These are phyloP conservation scores for Zophobas morio DNA, from an alignment of 1,140 invertebrate genomes.

Conservation along the genomic window DNA sequence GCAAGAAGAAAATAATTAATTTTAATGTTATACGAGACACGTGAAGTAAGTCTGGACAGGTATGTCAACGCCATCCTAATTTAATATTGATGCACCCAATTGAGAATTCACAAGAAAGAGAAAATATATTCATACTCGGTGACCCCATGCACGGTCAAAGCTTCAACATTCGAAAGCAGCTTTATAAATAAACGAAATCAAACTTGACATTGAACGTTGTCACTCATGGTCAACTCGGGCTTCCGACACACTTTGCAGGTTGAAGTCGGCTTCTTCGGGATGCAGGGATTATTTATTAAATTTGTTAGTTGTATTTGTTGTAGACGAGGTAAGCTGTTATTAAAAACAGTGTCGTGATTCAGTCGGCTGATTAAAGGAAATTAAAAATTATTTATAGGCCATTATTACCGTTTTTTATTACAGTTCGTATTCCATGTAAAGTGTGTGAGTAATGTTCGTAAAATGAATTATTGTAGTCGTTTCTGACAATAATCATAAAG, in stretches of 20 bases:
- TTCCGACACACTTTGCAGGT: constrained; percentile 20
- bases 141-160: constrained; percentile 32
- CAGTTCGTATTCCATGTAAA: no score
- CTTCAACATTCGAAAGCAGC: not conserved
- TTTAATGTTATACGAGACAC: constrained; percentile 1
- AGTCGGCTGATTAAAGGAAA: no score
- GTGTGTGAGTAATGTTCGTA: no score
- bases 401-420: no score
- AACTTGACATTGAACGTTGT: constrained; percentile 41
- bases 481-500: no score
- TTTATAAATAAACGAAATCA: constrained; percentile 5
- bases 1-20: not conserved
- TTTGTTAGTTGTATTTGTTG: not conserved
- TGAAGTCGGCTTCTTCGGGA: not conserved
- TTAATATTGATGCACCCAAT: constrained; percentile 48
- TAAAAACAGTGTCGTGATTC: no score
- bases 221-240: constrained; percentile 19
- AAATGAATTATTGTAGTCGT: no score
- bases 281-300: not conserved
- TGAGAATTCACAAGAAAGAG: constrained; percentile 42
- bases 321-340: no score
- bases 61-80: constrained; percentile 44
- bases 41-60: not conserved
- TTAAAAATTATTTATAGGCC: no score
- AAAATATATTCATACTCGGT: not conserved